Base-by-base conservation (phyloP, 2,888 invertebrate genomes). In the Chouioia cunea region DNA sequence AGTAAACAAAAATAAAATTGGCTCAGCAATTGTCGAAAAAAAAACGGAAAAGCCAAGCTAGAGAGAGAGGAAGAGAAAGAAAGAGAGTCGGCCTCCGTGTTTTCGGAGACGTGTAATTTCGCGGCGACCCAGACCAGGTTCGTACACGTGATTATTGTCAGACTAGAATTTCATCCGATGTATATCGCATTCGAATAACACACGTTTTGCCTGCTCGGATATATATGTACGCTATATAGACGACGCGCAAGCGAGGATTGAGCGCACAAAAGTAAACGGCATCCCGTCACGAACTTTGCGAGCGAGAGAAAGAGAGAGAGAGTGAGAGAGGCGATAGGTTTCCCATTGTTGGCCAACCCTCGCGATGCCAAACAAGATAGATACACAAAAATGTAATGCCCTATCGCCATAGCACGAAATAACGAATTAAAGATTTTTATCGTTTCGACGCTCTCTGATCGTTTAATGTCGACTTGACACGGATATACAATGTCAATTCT, bases 351-450 rank as follows among this genome's bases (percentile, higher is more conserved):
- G 36, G 10, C 36, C 36, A 12, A 36, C 36, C 36, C 23, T 20
- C 10, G 4, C 58, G 20, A 60, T 43, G 53, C 53, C 58, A 54
- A 53, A 58, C 44, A 52, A 46, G 53, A 59, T 66, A 44, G 22
- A 63, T 63, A 63, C n/a, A 52, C 36, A 36, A 36, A 46, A 65
- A 59, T 47, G 10, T 36, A 36, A 36, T 36, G 66, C 36, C 16
- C 46, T 59, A 59, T 67, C 54, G 67, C 14, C 1, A 3, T 36
- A n/a, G 53, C 59, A 54, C 53, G 53, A 66, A 59, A 66, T 18
- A 59, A 59, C 18, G 46, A 66, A 63, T 69, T 69, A 72, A 56
- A 69, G 69, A 69, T 56, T 65, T 66, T 65, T 65, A 70, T 66
- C 57, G 46, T 36, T 36, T 36, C 36, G 36, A 10, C 36, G 36